Conservation (phyloP, 2,113 vertebrate species). For the Microcebus murinus region DNA sequence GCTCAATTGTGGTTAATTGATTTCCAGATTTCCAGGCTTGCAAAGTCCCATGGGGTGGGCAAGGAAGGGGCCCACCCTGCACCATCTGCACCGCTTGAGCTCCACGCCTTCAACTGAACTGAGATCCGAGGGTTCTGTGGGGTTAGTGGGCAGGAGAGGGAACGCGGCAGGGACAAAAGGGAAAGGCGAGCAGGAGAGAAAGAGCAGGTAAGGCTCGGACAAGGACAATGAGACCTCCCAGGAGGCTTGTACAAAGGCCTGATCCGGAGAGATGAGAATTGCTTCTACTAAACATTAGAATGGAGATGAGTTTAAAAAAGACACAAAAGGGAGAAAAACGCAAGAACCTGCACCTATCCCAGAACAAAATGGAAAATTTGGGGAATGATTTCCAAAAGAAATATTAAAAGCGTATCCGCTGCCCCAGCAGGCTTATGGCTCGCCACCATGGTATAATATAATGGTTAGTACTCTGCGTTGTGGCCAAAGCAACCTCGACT, state of each 20-base stretch:
- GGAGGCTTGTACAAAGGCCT: background rate
- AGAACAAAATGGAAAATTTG: background rate
- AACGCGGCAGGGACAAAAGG: background rate
- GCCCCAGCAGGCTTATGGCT: fast-evolving
- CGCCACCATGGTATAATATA: constrained; percentile 73
- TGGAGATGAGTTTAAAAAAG: background rate
- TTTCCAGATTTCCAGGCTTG: background rate
- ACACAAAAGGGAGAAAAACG: background rate
- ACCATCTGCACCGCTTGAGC: background rate
- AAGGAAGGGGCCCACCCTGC: background rate
- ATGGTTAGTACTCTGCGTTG: constrained; percentile 88
- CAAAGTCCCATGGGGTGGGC: background rate
- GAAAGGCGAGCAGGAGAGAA: background rate
- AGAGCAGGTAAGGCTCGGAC: background rate
- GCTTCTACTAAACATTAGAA: background rate
- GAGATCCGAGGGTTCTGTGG: fast-evolving
- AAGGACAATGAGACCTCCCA: background rate
- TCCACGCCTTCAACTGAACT: fast-evolving
- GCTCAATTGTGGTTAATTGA: background rate
- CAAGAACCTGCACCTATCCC: background rate
- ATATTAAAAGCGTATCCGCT: background rate
- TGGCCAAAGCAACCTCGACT: constrained; percentile 85
- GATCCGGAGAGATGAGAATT: background rate
- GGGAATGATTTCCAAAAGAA: background rate
- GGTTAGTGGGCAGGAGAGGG: background rate